These are phyloP conservation scores for Zalophus californianus DNA, from an alignment of 2,797 vertebrate genomes.

Conservation along the genomic window DNA sequence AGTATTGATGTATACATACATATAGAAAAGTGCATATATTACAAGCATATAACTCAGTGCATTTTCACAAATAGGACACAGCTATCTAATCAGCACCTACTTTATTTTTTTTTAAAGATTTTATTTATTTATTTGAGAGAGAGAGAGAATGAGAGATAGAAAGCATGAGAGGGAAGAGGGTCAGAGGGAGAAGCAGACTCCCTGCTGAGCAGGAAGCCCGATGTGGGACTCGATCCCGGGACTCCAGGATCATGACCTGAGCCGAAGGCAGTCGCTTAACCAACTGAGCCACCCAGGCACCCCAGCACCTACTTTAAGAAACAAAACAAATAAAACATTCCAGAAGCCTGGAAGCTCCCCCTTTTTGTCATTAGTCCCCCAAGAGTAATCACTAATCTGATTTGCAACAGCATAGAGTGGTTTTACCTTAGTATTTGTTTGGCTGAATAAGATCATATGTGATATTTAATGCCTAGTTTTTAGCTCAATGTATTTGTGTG, in stretches of 20 bases:
- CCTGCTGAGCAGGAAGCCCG: no score
- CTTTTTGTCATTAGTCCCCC: not conserved
- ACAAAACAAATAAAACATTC: not conserved
- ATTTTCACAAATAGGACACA: not conserved
- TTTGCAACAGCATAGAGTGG: not conserved
- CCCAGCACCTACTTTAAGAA: not conserved
- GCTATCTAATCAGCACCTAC: not conserved
- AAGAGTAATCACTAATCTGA: not conserved
- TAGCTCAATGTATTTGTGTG: not conserved
- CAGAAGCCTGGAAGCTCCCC: not conserved
- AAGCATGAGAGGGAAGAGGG: no score
- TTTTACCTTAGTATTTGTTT: conserved; percentile 16
- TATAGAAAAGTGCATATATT: not conserved
- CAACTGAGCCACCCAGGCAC: no score
- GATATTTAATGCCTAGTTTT: not conserved
- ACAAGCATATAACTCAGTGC: not conserved
- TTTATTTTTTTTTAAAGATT: no score
- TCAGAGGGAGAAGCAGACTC: no score
- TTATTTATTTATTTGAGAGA: no score
- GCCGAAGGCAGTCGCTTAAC: no score
- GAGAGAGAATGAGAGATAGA: no score
- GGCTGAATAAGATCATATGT: not conserved
- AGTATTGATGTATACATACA: not conserved
- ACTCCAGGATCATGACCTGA: no score
- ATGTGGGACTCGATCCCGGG: no score